Base-by-base conservation (phyloP, 2,888 invertebrate species). In the Lasioglossum leucozonium region DNA sequence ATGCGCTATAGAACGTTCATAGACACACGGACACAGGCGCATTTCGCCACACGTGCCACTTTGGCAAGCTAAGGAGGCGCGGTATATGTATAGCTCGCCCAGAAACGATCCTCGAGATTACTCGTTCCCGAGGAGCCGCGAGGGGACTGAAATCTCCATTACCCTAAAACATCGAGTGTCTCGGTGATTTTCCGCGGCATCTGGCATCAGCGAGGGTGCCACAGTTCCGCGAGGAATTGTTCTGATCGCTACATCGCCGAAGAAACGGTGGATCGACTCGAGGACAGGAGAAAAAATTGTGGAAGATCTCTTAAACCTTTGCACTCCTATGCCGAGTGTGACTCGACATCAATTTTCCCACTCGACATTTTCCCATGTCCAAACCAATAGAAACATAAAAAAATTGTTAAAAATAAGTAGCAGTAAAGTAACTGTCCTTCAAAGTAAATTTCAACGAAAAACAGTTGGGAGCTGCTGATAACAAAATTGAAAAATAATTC, bases 131-230 rank as follows among this genome's bases (percentile, higher is more conserved):
- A 80, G 85, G 55, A 77, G 87, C 83, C 88, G 86, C 89, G 87
- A 89, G 88, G 90, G 86, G 81, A 84, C 87, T 84, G 88, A 88
- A 90, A 91, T 91, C 91, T 91, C 91, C 91, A 92, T 92, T 92
- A 92, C 90, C 91, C 90, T 91, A 91, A 92, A 92, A 92, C 91
- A 92, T 90, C 90, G 88, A 81, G 89, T 83, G 88, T 84, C 51
- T 85, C 71, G 85, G 87, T 87, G 88, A 82, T 90, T 88, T 90
- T 83, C 87, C 87, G 80, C 75, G 84, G 71, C 67, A 81, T 87
- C 84, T 81, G 76, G 73, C 86, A 82, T 62, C 75, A 40, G 65
- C 71, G 65, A 71, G 44, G 71, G 65, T 37, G 83, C 78, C 83
- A 87, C 79, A n/a, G 22, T 51, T 81, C 78, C 8, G 79, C 42